Conservation (phyloP, 2,888 invertebrate species). For the Sicus ferrugineus region DNA sequence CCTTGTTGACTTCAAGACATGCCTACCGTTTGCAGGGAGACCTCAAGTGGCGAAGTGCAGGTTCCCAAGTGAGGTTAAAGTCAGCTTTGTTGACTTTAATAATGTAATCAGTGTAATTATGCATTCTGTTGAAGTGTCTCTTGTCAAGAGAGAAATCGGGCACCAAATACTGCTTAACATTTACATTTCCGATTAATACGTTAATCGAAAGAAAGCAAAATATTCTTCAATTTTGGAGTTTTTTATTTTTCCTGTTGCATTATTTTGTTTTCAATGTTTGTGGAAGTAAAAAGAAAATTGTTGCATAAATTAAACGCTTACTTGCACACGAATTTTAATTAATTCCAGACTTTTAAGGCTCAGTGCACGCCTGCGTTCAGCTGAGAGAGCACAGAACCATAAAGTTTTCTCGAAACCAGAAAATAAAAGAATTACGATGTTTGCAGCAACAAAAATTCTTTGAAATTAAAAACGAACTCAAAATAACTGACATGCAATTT, state of each 20-base stretch:
- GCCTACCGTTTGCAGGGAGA: too few species aligned
- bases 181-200: too few species aligned
- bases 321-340: slow-evolving; percentile 31
- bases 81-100: too few species aligned
- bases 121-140: neutral
- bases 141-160: too few species aligned
- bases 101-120: neutral
- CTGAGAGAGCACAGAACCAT: neutral
- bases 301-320: slow-evolving; percentile 51
- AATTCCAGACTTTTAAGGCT: slow-evolving; percentile 12
- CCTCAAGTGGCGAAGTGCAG: too few species aligned
- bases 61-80: too few species aligned
- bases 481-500: slow-evolving; percentile 8
- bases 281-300: neutral
- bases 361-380: slow-evolving; percentile 17
- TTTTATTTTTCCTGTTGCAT: neutral
- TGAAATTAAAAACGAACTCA: neutral
- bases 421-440: neutral
- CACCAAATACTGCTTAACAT: too few species aligned
- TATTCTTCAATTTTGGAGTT: too few species aligned
- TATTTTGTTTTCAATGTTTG: slow-evolving; percentile 9
- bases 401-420: neutral
- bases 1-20: too few species aligned
- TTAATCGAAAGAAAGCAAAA: too few species aligned
- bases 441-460: neutral